These are phyloP conservation scores for Nemotelus nigrinus DNA, from an alignment of 2,888 invertebrate species.

Conservation along the genomic window DNA sequence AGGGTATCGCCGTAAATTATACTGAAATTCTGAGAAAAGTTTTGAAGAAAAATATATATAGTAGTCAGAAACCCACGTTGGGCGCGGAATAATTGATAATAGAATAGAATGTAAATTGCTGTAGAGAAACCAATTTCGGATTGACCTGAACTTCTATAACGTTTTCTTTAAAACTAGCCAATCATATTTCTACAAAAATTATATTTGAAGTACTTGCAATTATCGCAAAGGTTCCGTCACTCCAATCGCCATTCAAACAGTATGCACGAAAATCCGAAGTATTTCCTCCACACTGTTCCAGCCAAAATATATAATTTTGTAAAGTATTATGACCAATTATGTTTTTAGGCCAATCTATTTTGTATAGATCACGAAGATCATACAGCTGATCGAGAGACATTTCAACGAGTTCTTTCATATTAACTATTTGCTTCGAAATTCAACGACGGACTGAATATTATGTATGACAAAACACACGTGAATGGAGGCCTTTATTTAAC, in stretches of 20 bases:
- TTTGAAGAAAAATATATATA: background rate
- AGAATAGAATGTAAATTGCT: no score
- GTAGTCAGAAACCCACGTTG: no score
- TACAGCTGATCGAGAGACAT: slow-evolving; percentile 48
- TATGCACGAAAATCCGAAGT: slow-evolving; percentile 52
- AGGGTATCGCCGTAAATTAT: slow-evolving; percentile 4
- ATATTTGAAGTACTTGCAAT: slow-evolving; percentile 53
- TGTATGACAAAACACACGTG: no score
- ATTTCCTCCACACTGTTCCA: slow-evolving; percentile 50
- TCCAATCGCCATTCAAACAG: slow-evolving; percentile 59
- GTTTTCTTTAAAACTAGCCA: no score
- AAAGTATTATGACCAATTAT: slow-evolving; percentile 50
- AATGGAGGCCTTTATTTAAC: no score
- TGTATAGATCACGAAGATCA: slow-evolving; percentile 51
- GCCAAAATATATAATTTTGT: slow-evolving; percentile 57
- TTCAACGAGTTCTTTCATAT: slow-evolving; percentile 45
- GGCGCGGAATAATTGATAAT: no score
- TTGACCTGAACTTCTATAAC: no score
- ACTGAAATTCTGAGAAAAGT: background rate
- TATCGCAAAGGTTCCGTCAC: slow-evolving; percentile 60
- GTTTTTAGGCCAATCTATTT: slow-evolving; percentile 50
- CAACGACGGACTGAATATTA: background rate
- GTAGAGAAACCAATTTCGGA: no score
- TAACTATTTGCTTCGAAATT: background rate
- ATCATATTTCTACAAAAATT: background rate